Conservation (phyloP, 2,888 invertebrate species). For the Xylocampa areola region DNA sequence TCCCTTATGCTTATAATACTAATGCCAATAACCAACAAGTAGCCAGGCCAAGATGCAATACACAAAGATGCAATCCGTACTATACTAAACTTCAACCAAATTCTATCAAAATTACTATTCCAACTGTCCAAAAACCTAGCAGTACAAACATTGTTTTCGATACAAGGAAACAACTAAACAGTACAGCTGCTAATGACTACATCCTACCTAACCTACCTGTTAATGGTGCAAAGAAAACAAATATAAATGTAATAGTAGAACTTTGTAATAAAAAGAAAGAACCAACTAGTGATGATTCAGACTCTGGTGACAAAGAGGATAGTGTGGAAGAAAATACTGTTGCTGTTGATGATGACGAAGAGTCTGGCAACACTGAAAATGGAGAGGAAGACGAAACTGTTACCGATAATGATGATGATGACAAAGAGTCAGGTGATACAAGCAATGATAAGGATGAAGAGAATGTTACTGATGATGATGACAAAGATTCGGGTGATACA, state of each 20-base stretch:
- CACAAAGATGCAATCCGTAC: constrained; percentile 16
- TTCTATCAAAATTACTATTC: constrained; percentile 49
- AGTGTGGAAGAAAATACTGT: no score
- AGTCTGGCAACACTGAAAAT: no score
- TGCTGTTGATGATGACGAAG: no score
- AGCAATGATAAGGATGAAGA: no score
- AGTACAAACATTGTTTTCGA: constrained; percentile 65
- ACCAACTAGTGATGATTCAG: neutral
- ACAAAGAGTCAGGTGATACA: no score
- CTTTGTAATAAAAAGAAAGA: constrained; percentile 13
- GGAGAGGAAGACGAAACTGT: no score
- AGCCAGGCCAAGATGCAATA: constrained; percentile 17
- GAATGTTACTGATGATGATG: neutral
- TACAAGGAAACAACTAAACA: constrained; percentile 28
- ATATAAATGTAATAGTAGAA: constrained; percentile 32
- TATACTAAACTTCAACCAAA: constrained; percentile 23
- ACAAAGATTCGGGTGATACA: neutral
- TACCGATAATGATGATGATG: no score
- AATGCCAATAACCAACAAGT: constrained; percentile 4
- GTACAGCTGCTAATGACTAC: neutral
- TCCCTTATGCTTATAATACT: constrained; percentile 38
- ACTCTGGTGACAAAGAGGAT: no score
- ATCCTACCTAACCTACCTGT: neutral
- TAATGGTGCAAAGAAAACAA: constrained; percentile 9
- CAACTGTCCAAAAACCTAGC: constrained; percentile 34